These are phyloP conservation scores for Rafetus swinhoei DNA, from an alignment of 2,113 vertebrate species.

Conservation along the genomic window DNA sequence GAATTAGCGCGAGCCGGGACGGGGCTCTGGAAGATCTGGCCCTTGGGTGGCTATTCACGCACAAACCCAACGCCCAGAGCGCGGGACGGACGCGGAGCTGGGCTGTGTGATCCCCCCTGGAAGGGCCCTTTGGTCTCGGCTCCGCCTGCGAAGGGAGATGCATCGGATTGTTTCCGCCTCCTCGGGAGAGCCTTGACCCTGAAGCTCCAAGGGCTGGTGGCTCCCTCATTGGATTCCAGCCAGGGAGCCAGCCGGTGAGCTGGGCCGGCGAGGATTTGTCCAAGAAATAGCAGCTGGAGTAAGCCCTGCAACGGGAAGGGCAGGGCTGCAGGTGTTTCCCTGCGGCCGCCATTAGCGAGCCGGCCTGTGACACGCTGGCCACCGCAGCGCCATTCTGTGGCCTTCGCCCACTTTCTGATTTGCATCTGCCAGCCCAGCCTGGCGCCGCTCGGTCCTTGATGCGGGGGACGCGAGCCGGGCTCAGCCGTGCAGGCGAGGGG, in stretches of 20 bases:
- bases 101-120: not conserved
- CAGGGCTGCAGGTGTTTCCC: not conserved
- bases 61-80: not conserved
- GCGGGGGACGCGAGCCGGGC: not conserved
- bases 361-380: not conserved
- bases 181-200: not conserved
- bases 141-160: no score
- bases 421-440: not conserved
- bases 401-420: not conserved
- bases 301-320: not conserved
- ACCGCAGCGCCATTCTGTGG: not conserved
- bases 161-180: not conserved
- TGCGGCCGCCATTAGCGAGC: not conserved
- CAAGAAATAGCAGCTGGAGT: not conserved
- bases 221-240: not conserved
- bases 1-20: not conserved
- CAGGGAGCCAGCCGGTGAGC: not conserved
- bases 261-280: not conserved
- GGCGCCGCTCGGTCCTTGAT: not conserved
- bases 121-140: not conserved
- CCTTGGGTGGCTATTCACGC: not conserved
- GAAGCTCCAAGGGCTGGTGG: not conserved
- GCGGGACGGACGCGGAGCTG: not conserved
- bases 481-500: not conserved
- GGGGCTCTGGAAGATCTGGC: not conserved